Evolutionary conservation across 1,140 invertebrate species (phyloP).

Genomic region (Thaumetopoea pityocampa): DNA sequence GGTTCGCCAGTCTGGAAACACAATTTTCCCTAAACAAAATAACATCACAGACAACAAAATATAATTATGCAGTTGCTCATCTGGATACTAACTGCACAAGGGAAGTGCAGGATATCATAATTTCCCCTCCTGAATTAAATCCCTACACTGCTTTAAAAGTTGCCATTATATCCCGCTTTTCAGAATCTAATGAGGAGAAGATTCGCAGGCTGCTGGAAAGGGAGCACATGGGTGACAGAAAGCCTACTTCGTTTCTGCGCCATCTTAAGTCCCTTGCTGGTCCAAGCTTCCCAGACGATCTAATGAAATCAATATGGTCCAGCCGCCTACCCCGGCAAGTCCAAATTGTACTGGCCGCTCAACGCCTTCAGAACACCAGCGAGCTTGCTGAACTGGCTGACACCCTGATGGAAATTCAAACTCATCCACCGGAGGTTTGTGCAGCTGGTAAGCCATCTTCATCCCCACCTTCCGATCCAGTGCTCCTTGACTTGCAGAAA

Average conservation of each 20-base stretch:
- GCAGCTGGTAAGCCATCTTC: no score
- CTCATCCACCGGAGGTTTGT: no score
- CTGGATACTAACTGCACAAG: neutral
- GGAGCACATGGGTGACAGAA: constrained; percentile 1
- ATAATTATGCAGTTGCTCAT: neutral
- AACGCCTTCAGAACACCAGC: no score
- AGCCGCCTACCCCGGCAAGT: no score
- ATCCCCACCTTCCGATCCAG: no score
- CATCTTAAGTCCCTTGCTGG: neutral
- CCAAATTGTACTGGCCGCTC: no score
- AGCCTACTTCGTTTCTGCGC: neutral
- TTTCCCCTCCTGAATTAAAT: neutral
- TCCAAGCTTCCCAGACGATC: neutral
- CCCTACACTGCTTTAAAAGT: constrained; percentile 3
- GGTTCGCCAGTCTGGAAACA: constrained; percentile 7
- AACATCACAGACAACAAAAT: constrained; percentile 3
- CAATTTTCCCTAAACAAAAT: constrained; percentile 1
- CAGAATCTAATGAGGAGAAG: constrained; percentile 2
- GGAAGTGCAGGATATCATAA: constrained; percentile 5
- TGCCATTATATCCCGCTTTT: neutral
- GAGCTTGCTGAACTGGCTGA: no score
- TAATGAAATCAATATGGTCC: neutral
- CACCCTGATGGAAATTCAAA: no score
- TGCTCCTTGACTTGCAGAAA: no score
- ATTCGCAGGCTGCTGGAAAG: neutral